Base-by-base conservation (phyloP, 2,888 invertebrate species). In the Uloborus plumipes region DNA sequence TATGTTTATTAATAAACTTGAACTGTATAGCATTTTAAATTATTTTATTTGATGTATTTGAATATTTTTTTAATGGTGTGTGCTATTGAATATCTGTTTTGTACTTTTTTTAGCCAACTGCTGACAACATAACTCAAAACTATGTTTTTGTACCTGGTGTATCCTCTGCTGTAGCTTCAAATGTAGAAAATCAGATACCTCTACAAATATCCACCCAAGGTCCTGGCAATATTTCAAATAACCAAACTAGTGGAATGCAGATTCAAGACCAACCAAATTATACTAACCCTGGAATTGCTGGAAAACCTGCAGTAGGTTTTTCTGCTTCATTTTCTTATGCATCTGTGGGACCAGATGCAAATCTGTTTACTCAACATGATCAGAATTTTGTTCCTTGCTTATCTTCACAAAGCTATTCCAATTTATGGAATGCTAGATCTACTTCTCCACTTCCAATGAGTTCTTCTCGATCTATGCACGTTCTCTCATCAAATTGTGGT, bases 281-380 rank as follows among this genome's bases (percentile, higher is more conserved):
- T 53, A 39, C 74, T 69, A 64, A 50, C 55, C 55, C 55, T 26
- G 67, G 80, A 70, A 22, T 62, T 61, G 72, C 80, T 70, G 69
- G 61, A 71, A 75, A 75, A 75, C 75, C 75, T 75, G 16, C 66
- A 81, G 74, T 81, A 81, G 75, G 81, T 81, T 81, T 81, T 75
- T 71, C 75, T 70, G 55, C 80, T 62, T 69, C 80, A 26, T 80
- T 69, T 74, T 74, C 74, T 49, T 64, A 80, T 74, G 62, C 62
- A 55, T 26, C 80, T 55, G 73, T n/a, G 47, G 74, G 69, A 69
- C 69, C 67, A 72, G 73, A 73, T 47, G 61, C 61, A 20, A 66
- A 62, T 62, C 73, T 64, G 22, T 26, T 74, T 50, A 31, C 18
- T 39, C 73, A 62, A 16, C 73, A 66, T 62, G 67, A 79, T 67